Evolutionary conservation across 2,113 vertebrate genomes (phyloP).

Genomic region (Chinchilla lanigera): DNA sequence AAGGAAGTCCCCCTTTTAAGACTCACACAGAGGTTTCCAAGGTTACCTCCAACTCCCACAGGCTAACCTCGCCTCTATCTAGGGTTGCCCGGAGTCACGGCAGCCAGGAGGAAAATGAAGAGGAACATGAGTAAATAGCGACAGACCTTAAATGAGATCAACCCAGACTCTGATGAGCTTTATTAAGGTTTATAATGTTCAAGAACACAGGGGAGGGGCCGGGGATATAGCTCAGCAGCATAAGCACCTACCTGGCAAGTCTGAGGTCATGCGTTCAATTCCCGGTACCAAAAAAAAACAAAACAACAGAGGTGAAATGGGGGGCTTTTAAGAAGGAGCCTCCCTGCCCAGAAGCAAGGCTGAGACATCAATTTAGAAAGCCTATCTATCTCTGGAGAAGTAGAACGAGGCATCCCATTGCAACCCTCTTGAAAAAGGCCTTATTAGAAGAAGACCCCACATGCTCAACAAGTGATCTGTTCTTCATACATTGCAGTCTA

Average conservation of each 20-base stretch:
- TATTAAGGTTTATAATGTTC: neutral
- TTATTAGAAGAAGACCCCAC: neutral
- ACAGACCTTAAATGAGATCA: neutral
- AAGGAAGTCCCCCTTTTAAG: neutral
- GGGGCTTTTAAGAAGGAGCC: neutral
- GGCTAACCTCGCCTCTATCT: neutral
- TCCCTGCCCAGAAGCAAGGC: neutral
- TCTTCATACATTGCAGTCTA: neutral
- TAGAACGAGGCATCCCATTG: neutral
- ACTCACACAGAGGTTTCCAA: neutral
- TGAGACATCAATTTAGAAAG: neutral
- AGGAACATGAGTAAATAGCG: neutral
- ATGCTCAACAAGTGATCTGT: neutral
- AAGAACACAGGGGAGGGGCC: neutral
- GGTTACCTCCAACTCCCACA: neutral
- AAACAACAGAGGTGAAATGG: too few species aligned
- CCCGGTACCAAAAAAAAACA: too few species aligned
- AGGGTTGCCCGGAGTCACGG: neutral
- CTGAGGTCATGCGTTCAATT: too few species aligned
- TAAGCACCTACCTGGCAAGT: too few species aligned
- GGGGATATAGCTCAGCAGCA: too few species aligned
- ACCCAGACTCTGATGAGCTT: neutral
- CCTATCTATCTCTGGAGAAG: neutral
- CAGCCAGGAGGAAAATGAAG: neutral
- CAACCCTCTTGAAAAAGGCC: neutral